phyloP scores from a whole-genome alignment of 2,888 invertebrate genomes.

The Oxytorus armatus region DNA sequence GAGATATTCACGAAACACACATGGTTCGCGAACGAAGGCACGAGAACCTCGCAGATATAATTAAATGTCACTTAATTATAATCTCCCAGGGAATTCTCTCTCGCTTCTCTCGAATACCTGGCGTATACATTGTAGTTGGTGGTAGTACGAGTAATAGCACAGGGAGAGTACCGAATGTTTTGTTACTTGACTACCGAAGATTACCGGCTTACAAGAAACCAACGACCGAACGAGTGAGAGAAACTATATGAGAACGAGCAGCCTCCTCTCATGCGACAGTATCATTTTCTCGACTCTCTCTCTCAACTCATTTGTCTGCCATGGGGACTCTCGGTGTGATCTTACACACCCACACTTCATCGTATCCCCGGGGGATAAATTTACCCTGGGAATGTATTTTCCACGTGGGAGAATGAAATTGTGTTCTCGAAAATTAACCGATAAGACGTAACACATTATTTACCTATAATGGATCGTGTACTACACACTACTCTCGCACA shows the following conservation, averaged over 20 bases:
- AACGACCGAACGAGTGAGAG: slow-evolving; percentile 12
- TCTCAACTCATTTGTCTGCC: slow-evolving; percentile 67
- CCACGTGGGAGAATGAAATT: slow-evolving; percentile 63
- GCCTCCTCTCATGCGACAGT: slow-evolving; percentile 58
- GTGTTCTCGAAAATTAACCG: slow-evolving; percentile 34
- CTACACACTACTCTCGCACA: background rate
- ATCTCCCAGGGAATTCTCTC: slow-evolving; percentile 46
- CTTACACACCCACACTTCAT: slow-evolving; percentile 53
- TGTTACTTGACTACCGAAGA: slow-evolving; percentile 24
- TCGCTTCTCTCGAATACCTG: slow-evolving; percentile 15
- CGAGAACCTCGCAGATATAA: slow-evolving; percentile 29
- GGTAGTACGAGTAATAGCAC: slow-evolving; percentile 8
- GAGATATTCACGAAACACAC: slow-evolving; percentile 13
- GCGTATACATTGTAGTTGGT: slow-evolving; percentile 25
- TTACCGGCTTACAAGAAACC: slow-evolving; percentile 17
- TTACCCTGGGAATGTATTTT: slow-evolving; percentile 64
- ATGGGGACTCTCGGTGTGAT: slow-evolving; percentile 37
- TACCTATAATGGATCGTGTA: background rate
- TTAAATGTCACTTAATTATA: slow-evolving; percentile 54
- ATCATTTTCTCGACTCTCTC: slow-evolving; percentile 67
- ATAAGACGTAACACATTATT: slow-evolving; percentile 57
- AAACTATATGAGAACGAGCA: background rate
- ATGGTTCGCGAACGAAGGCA: slow-evolving; percentile 13
- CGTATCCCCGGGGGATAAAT: slow-evolving; percentile 61
- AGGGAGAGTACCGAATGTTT: slow-evolving; percentile 46